Percentiles rank a stretch among this genome's conserved stretches.
These are phyloP conservation scores for Pagetopsis macropterus DNA, from an alignment of 2,797 vertebrate species.

Conservation along the genomic window DNA sequence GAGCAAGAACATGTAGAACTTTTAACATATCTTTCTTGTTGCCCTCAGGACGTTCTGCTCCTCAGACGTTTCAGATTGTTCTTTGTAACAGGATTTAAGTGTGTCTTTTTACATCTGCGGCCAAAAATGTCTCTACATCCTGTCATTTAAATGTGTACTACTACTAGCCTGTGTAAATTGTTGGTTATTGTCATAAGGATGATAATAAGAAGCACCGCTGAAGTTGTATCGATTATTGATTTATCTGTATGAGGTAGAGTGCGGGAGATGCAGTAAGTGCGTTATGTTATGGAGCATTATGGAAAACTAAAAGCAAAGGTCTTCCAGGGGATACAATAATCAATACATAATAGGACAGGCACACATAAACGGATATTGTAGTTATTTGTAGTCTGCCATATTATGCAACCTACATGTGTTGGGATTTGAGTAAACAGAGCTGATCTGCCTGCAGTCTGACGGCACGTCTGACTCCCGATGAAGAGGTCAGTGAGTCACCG, in stretches of 20 bases:
- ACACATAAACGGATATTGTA: slow-evolving; percentile 27
- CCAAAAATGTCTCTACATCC: neutral
- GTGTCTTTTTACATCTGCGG: neutral
- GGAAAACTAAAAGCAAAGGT: slow-evolving; percentile 34
- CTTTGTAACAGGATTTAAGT: neutral
- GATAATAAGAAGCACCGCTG: neutral
- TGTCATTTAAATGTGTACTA: no score
- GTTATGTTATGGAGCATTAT: slow-evolving; percentile 12
- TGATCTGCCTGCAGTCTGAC: slow-evolving; percentile 34
- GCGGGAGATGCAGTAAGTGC: slow-evolving; percentile 9
- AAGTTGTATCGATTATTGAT: neutral
- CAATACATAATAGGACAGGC: no score
- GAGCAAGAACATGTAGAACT: neutral
- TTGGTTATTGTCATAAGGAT: neutral
- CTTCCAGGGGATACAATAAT: slow-evolving; percentile 33
- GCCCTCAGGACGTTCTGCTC: neutral
- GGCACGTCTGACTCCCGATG: slow-evolving; percentile 24
- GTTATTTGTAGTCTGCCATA: slow-evolving; percentile 76
- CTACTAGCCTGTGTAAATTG: neutral
- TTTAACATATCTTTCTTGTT: neutral
- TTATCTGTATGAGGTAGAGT: neutral
- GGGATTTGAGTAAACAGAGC: slow-evolving; percentile 63
- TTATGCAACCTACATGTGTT: slow-evolving; percentile 72
- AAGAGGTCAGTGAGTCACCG: slow-evolving; percentile 49
- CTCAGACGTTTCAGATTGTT: neutral